A percentile compares a stretch with the other conserved stretches of the same genome.
phyloP scores from a whole-genome alignment of 1,140 invertebrate genomes.

The Macrobrachium rosenbergii region DNA sequence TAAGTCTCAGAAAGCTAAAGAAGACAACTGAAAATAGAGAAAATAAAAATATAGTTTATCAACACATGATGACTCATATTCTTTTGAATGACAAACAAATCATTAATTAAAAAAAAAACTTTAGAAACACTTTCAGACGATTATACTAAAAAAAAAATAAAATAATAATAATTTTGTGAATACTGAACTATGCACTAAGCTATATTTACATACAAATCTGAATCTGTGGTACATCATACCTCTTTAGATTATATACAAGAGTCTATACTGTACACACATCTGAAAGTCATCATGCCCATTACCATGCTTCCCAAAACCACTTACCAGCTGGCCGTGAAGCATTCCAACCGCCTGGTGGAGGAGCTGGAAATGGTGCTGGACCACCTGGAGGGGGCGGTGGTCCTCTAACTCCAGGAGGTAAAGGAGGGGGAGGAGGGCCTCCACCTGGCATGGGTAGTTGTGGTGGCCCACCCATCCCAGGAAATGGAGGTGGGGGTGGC shows the following conservation, averaged over 20 bases:
- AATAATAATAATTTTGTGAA: not conserved
- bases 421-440: constrained; percentile 59
- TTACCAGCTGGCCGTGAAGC: constrained; percentile 75
- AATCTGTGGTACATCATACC: no score
- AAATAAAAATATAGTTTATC: not conserved
- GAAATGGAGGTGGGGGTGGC: constrained; percentile 69
- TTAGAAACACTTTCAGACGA: not conserved
- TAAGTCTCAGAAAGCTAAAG: no score
- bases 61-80: constrained; percentile 7
- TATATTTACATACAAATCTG: not conserved
- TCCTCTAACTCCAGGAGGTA: constrained; percentile 56
- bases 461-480: constrained; percentile 46
- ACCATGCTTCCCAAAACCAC: constrained; percentile 23
- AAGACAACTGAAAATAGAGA: not conserved
- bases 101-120: not conserved
- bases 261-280: not conserved
- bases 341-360: constrained; percentile 75
- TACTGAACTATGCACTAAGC: not conserved
- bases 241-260: no score
- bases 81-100: not conserved
- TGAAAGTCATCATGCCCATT: constrained; percentile 1
- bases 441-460: constrained; percentile 68
- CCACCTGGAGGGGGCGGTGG: constrained; percentile 66
- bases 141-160: not conserved
- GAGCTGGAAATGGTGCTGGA: constrained; percentile 70